A percentile compares a stretch with the other conserved stretches of the same genome.
Evolutionary conservation across 2,797 vertebrate species (phyloP).

Genomic region (Notolabrus celidotus): DNA sequence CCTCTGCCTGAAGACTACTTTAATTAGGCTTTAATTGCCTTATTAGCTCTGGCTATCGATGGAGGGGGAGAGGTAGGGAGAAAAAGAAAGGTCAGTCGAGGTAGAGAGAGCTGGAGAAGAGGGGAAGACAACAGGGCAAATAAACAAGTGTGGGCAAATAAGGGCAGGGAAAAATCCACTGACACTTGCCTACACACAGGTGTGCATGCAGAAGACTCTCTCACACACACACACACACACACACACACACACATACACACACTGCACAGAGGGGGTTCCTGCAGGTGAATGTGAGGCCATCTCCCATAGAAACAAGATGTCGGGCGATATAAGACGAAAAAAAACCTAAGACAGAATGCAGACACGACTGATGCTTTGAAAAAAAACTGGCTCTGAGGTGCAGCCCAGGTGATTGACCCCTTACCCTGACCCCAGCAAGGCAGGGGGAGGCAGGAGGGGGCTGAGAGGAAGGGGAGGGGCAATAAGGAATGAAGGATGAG

Average conservation of each 20-base stretch:
- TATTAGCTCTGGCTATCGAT: conserved; percentile 82
- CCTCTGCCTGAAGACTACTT: conserved; percentile 79
- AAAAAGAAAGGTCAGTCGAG: conserved; percentile 58
- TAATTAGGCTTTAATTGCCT: conserved; percentile 86
- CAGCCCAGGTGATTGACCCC: conserved; percentile 67
- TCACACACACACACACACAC: background rate
- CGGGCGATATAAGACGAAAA: conserved; percentile 61
- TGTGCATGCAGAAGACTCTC: conserved; percentile 10
- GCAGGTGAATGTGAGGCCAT: conserved; percentile 32
- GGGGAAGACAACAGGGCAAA: conserved; percentile 38
- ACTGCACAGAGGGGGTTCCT: conserved; percentile 14
- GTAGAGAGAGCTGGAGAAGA: conserved; percentile 47
- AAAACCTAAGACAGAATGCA: conserved; percentile 42
- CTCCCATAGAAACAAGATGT: conserved; percentile 60
- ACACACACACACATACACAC: no score
- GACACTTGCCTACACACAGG: conserved; percentile 9
- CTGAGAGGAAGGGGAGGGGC: conserved; percentile 38
- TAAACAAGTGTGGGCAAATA: conserved; percentile 44
- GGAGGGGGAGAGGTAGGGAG: conserved; percentile 54
- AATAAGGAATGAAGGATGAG: conserved; percentile 66
- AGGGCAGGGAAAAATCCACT: conserved; percentile 7
- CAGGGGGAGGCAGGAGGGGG: conserved; percentile 47
- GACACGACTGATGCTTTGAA: conserved; percentile 50
- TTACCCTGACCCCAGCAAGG: conserved; percentile 61
- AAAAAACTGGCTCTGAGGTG: conserved; percentile 52